Evolutionary conservation across 2,113 vertebrate genomes (phyloP), one percentile per base, ranked within the genome.

Genomic region (Megalops atlanticus): DNA sequence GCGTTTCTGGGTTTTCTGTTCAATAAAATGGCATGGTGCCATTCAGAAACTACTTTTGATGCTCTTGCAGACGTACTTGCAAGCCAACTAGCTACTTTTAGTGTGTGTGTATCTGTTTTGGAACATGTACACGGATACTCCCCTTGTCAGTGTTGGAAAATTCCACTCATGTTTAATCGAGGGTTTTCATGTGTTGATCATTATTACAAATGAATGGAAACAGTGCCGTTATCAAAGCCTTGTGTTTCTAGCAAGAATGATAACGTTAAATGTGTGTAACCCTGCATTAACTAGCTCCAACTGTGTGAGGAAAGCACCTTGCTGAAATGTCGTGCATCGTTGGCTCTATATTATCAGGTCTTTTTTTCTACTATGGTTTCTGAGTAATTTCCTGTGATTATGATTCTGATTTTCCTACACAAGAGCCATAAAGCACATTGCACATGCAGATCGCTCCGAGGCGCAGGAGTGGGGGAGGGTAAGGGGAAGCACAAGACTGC

Each of bases 401-500:
- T 71, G 18, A 35, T 18, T 18, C 33, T 71, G 18, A 38, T 38
- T 36, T 71, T 38, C 14, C 35, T 36, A 38, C 69, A 38, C 35
- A 71, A 5, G 14, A 21, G 16, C 15, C 68, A 33, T 36, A 36
- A 71, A 71, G 36, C 69, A 71, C 69, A 38, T 38, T 38, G 69
- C 31, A 35, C 47, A 54, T 74, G 79, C 47, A 80, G 71, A 74
- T 49, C 49, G 70, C 74, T 83, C 31, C 78, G 79, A 84, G 84
- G 84, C 77, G 39, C 82, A 77, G 84, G 85, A 75, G 87, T 92
- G 87, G 88, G 86, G 89, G 88, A 88, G 82, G 88, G n/a, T n/a
- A n/a, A n/a, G n/a, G n/a, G n/a, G 87, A 84, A 80, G 58, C 79
- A 84, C 80, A 79, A 73, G 86, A 82, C 83, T 87, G 83, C 88